Evolutionary conservation across 2,797 vertebrate species (phyloP).

Genomic region (Garrulus glandarius): DNA sequence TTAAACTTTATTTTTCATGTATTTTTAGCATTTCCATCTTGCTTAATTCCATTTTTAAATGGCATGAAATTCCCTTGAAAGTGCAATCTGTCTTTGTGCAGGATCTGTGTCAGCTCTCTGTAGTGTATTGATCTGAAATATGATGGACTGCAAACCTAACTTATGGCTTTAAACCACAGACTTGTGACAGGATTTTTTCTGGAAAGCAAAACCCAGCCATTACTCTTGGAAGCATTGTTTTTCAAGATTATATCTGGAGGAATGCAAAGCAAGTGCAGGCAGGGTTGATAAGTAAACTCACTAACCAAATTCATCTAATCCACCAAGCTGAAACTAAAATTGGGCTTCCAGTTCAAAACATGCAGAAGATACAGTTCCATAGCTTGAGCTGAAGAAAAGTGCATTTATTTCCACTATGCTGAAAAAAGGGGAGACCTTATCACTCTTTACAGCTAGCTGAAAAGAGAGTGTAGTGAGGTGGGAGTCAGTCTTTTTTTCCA

Average conservation of each 20-base stretch:
- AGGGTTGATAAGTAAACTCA: background rate
- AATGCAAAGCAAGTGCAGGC: background rate
- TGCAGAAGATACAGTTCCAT: background rate
- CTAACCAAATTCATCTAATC: background rate
- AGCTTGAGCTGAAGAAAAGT: background rate
- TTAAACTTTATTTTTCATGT: slow-evolving; percentile 46
- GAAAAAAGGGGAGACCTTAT: background rate
- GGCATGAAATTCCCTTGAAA: slow-evolving; percentile 1
- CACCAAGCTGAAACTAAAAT: background rate
- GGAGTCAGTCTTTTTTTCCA: background rate
- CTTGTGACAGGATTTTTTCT: background rate
- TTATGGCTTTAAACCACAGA: background rate
- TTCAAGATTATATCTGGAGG: background rate
- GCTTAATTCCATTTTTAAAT: slow-evolving; percentile 51
- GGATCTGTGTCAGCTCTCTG: background rate
- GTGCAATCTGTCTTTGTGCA: background rate
- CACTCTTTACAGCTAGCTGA: background rate
- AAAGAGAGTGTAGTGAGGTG: background rate
- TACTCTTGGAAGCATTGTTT: background rate
- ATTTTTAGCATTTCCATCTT: slow-evolving; percentile 55
- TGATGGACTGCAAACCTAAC: background rate
- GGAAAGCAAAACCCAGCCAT: background rate
- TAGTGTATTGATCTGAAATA: background rate
- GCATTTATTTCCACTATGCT: background rate
- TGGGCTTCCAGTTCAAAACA: background rate